phyloP scores from a whole-genome alignment of 2,888 invertebrate genomes.

The Caenorhabditis japonica region DNA sequence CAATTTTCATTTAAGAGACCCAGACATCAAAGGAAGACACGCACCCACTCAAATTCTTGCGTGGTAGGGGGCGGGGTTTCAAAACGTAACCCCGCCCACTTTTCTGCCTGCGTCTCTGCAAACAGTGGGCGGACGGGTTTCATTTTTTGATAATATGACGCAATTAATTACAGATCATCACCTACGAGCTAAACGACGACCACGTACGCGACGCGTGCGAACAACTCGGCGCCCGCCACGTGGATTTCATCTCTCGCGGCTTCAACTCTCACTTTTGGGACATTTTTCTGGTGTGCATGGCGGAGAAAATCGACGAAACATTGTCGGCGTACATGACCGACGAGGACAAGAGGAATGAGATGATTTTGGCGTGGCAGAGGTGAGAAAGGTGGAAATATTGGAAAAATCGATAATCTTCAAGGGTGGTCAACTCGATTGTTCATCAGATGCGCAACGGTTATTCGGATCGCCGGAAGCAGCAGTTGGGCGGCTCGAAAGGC shows the following conservation, averaged over 20 bases:
- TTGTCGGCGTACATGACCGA: constrained; percentile 53
- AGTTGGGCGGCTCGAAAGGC: constrained; percentile 40
- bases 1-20: too few relatives aligned
- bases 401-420: constrained; percentile 18
- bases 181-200: constrained; percentile 58
- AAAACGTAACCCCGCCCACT: too few relatives aligned
- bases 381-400: constrained; percentile 1
- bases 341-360: constrained; percentile 58
- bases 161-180: constrained; percentile 44
- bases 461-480: constrained; percentile 58
- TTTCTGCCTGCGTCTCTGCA: too few relatives aligned
- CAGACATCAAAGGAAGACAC: too few relatives aligned
- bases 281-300: constrained; percentile 63
- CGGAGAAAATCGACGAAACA: constrained; percentile 62
- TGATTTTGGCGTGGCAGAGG: constrained; percentile 65
- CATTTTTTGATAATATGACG: background rate
- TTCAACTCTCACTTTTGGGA: constrained; percentile 68
- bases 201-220: constrained; percentile 57
- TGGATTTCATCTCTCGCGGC: constrained; percentile 66
- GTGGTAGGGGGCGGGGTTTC: too few relatives aligned
- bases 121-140: background rate
- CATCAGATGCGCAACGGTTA: constrained; percentile 66
- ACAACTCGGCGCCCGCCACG: constrained; percentile 62
- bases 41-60: too few relatives aligned
- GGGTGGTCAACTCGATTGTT: constrained; percentile 62